Percentiles rank a stretch among this genome's conserved stretches.
Conservation (phyloP, 2,797 vertebrate species). For the Microcaecilia unicolor region DNA sequence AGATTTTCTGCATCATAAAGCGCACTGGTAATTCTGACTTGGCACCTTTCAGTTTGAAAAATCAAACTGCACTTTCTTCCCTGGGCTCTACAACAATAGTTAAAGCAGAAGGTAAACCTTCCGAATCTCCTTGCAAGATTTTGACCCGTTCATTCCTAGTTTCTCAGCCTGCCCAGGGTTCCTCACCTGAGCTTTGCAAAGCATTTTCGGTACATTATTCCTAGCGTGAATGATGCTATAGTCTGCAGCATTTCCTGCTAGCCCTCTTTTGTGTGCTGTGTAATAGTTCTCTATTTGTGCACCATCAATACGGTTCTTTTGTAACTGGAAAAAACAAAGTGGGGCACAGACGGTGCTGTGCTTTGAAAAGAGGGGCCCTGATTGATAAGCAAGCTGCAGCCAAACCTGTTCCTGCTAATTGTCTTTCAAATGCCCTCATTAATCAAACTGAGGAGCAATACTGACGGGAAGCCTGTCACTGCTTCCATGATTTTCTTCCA, state of each 20-base stretch:
- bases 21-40: conserved; percentile 6
- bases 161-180: not conserved
- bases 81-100: conserved; percentile 1
- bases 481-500: conserved; percentile 62
- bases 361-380: conserved; percentile 81
- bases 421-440: conserved; percentile 98
- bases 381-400: conserved; percentile 91
- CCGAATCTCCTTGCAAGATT: not conserved
- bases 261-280: not conserved
- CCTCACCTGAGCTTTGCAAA: not conserved
- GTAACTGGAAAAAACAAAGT: conserved; percentile 36
- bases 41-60: not conserved
- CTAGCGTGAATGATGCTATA: not conserved
- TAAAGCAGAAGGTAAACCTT: conserved; percentile 3
- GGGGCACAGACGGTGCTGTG: conserved; percentile 42
- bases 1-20: not conserved
- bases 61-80: conserved; percentile 1
- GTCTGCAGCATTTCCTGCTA: conserved; percentile 3
- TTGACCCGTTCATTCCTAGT: not conserved
- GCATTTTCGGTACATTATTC: not conserved
- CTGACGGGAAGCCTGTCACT: conserved; percentile 78
- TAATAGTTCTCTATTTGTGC: conserved; percentile 47
- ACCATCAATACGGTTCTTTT: conserved; percentile 57
- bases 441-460: conserved; percentile 74
- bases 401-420: conserved; percentile 93